Conservation (phyloP, 2,113 vertebrate genomes). For the Opisthocomus hoazin region DNA sequence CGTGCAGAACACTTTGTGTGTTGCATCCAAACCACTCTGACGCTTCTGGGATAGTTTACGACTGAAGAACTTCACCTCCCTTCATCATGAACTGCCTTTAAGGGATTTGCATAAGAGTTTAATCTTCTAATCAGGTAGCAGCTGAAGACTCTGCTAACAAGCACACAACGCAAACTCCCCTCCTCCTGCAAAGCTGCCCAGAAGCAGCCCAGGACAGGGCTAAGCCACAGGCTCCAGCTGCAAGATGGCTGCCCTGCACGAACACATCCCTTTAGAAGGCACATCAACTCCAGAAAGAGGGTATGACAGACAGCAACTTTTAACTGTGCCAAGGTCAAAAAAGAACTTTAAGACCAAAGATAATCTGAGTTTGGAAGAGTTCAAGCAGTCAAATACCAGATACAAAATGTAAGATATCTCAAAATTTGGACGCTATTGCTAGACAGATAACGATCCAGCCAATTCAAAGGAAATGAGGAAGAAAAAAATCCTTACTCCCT, state of each 20-base stretch:
- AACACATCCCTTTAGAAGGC: background rate
- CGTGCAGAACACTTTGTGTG: rapidly evolving
- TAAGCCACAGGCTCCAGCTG: background rate
- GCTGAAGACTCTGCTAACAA: background rate
- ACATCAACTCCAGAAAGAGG: background rate
- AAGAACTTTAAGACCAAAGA: background rate
- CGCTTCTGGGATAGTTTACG: background rate
- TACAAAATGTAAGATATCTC: background rate
- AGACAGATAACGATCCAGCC: background rate
- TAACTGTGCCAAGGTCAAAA: background rate
- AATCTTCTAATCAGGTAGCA: background rate
- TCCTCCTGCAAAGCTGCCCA: background rate
- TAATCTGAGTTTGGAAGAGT: background rate
- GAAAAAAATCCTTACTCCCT: background rate
- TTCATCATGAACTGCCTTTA: background rate
- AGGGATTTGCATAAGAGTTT: conserved; percentile 1
- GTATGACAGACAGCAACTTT: background rate
- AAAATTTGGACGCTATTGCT: background rate
- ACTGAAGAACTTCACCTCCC: background rate
- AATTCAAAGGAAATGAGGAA: background rate
- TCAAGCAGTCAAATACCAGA: background rate
- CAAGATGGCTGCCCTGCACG: rapidly evolving
- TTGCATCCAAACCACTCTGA: background rate
- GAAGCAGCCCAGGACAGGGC: background rate
- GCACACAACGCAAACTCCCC: background rate